These are phyloP conservation scores for Crax fasciolata DNA, from an alignment of 2,797 vertebrate genomes.

Conservation along the genomic window DNA sequence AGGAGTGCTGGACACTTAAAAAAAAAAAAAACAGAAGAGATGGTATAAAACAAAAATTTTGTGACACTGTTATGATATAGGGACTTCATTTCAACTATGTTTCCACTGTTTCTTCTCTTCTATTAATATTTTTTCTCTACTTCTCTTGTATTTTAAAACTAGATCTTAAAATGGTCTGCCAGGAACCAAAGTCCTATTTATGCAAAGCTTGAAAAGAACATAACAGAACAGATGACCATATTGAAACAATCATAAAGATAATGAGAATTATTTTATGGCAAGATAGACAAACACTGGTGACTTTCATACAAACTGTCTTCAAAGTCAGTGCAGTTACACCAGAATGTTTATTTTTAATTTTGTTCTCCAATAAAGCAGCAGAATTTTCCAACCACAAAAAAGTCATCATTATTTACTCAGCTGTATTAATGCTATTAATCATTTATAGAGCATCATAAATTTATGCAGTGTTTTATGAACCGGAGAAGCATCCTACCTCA, in stretches of 20 bases:
- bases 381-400: conserved; percentile 42
- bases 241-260: conserved; percentile 61
- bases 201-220: background rate
- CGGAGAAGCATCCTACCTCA: background rate
- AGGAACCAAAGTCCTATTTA: background rate
- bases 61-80: background rate
- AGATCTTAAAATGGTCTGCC: background rate
- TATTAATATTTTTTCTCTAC: background rate
- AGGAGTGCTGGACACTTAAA: background rate
- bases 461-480: conserved; percentile 9
- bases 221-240: conserved; percentile 56
- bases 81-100: background rate
- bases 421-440: conserved; percentile 62
- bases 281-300: conserved; percentile 60
- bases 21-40: background rate
- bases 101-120: background rate
- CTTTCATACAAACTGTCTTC: conserved; percentile 60
- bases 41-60: background rate
- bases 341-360: conserved; percentile 75
- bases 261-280: background rate
- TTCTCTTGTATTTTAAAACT: background rate
- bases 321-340: background rate
- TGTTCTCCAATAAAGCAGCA: conserved; percentile 55
- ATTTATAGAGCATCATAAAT: conserved; percentile 31
- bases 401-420: conserved; percentile 63